A percentile compares a stretch with the other conserved stretches of the same genome.
phyloP scores from a whole-genome alignment of 2,888 invertebrate species.

The Caenorhabditis drosophilae region DNA sequence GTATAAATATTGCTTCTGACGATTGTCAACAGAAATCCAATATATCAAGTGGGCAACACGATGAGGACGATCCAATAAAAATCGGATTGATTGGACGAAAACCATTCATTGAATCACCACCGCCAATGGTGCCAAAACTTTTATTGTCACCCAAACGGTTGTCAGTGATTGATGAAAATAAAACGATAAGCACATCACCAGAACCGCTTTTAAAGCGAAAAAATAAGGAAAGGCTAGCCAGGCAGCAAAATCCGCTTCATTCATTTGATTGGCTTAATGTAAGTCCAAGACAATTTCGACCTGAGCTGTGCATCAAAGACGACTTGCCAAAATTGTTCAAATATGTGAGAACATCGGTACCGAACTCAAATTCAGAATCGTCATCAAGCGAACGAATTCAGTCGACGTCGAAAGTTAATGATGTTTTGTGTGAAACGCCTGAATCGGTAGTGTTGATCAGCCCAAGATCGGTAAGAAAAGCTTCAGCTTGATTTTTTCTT shows the following conservation, averaged over 20 bases:
- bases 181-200: constrained; percentile 19
- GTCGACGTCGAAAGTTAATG: not conserved
- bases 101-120: constrained; percentile 7
- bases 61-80: constrained; percentile 3
- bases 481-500: not conserved
- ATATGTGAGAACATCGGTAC: constrained; percentile 47
- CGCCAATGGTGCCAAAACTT: constrained; percentile 35
- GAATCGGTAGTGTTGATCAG: constrained; percentile 58
- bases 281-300: constrained; percentile 49
- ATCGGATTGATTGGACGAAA: no score
- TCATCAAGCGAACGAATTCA: not conserved
- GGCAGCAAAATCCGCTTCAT: constrained; percentile 53
- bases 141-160: constrained; percentile 28
- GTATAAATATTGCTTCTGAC: constrained; percentile 29
- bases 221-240: constrained; percentile 51
- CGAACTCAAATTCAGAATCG: no score
- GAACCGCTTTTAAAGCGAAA: constrained; percentile 63
- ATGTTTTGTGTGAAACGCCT: constrained; percentile 17
- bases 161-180: constrained; percentile 34
- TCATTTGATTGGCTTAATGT: constrained; percentile 66
- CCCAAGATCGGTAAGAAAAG: constrained; percentile 58
- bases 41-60: constrained; percentile 7
- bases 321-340: constrained; percentile 58
- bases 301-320: constrained; percentile 42
- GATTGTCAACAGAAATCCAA: constrained; percentile 24